Evolutionary conservation across 2,888 invertebrate genomes (phyloP), one percentile per base, ranked within the genome.

Genomic region (Drosophila kuntzei): DNA sequence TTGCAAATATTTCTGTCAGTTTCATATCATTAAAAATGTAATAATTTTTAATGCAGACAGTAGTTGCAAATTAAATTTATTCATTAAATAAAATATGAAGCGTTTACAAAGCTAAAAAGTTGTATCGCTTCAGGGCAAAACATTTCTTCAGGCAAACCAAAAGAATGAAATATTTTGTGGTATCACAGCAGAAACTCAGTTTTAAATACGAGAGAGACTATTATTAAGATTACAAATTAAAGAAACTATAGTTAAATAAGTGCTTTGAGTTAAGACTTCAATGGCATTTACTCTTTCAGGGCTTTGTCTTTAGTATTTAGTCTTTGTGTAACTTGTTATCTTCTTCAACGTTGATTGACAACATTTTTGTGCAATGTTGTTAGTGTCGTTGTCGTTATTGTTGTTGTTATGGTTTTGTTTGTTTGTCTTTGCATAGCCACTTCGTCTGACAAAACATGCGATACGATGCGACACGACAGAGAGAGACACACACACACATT

Each of bases 361-460:
- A 84, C 82, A 84, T 84, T 86, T 87, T 86, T 83, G 81, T 76
- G 72, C 79, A 77, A 64, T 61, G 66, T 63, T 62, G 66, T 72
- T 66, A 54, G 58, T 66, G 65, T 54, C 8, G 55, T 61, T 51
- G 63, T 44, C 25, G 53, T 39, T 64, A 34, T 36, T 9, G 39
- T 37, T 62, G 39, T 34, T 65, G 65, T 47, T 62, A 12, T 37
- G 44, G 37, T 54, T 61, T 20, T 78, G 71, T 47, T 75, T 87
- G 78, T 76, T 84, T 83, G 85, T 72, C 76, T 85, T 84, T 84
- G 79, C 80, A 75, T 66, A 79, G 81, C 82, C 72, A 87, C 81
- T 87, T 84, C 67, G 77, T 73, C 85, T 84, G 83, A 74, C 81
- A 87, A 81, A 84, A 84, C 87, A 84, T 79, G 78, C 79, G 87